phyloP scores from a whole-genome alignment of 2,888 invertebrate species.

The Volucella bombylans region DNA sequence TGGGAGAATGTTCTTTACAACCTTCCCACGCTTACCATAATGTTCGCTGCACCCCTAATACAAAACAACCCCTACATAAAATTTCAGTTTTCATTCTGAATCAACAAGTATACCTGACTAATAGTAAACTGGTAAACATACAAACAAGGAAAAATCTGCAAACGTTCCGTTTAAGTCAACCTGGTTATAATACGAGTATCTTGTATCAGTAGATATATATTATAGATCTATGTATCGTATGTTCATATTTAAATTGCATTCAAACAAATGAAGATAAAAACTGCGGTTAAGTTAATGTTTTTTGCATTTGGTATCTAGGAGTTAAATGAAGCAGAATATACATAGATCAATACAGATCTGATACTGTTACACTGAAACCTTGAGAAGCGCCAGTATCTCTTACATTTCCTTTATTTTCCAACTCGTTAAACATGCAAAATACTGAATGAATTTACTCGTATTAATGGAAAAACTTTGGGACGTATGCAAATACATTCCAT shows the following conservation, averaged over 20 bases:
- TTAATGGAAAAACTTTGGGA: slow-evolving; percentile 60
- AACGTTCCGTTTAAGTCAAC: slow-evolving; percentile 17
- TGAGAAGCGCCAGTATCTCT: slow-evolving; percentile 37
- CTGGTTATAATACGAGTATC: slow-evolving; percentile 14
- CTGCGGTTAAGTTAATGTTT: too few relatives aligned
- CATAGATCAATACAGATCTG: slow-evolving; percentile 16
- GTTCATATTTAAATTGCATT: too few relatives aligned
- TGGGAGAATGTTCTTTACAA: slow-evolving; percentile 57
- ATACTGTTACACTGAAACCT: slow-evolving; percentile 44
- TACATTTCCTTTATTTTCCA: slow-evolving; percentile 69
- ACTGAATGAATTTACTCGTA: slow-evolving; percentile 34
- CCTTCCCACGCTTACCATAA: slow-evolving; percentile 65
- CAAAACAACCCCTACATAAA: slow-evolving; percentile 55
- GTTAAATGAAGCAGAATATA: slow-evolving; percentile 64
- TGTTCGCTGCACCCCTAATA: slow-evolving; percentile 43
- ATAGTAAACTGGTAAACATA: too few relatives aligned
- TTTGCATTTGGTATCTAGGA: slow-evolving; percentile 16
- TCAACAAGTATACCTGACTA: slow-evolving; percentile 68
- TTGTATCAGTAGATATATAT: neutral
- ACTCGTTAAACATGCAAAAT: slow-evolving; percentile 69
- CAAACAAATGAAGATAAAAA: too few relatives aligned
- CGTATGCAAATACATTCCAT: slow-evolving; percentile 64
- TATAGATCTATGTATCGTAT: too few relatives aligned
- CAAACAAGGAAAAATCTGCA: slow-evolving; percentile 22
- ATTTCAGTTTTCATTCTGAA: slow-evolving; percentile 37